These are phyloP conservation scores for Dione juno DNA, from an alignment of 2,888 invertebrate genomes.

Conservation along the genomic window DNA sequence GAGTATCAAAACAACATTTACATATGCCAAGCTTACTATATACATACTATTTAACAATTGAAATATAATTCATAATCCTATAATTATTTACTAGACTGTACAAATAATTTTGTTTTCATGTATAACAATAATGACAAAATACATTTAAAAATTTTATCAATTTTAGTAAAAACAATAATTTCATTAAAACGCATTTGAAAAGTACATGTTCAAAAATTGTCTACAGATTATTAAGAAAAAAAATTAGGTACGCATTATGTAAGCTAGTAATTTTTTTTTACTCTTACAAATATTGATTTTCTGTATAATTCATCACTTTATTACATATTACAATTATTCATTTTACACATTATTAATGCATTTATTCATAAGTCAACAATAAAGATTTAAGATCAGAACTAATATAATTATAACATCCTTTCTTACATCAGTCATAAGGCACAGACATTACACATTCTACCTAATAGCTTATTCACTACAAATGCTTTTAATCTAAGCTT, in stretches of 20 bases:
- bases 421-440: slow-evolving; percentile 39
- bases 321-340: neutral
- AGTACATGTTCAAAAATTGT: neutral
- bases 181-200: neutral
- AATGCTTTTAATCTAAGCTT: slow-evolving; percentile 41
- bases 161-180: neutral
- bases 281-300: neutral
- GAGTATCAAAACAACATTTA: slow-evolving; percentile 81
- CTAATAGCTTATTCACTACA: slow-evolving; percentile 29
- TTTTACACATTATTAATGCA: slow-evolving; percentile 18
- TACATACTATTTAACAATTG: slow-evolving; percentile 58
- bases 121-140: slow-evolving; percentile 17
- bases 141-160: neutral
- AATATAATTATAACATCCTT: slow-evolving; percentile 26
- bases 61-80: slow-evolving; percentile 46
- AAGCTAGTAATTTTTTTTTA: neutral
- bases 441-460: slow-evolving; percentile 40
- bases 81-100: slow-evolving; percentile 54
- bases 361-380: slow-evolving; percentile 18
- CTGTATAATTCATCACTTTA: slow-evolving; percentile 1
- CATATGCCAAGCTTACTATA: slow-evolving; percentile 58
- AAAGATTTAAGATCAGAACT: slow-evolving; percentile 17
- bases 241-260: neutral
- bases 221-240: neutral
- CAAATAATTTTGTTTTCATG: slow-evolving; percentile 33